These are phyloP conservation scores for Hyperopisus bebe DNA, from an alignment of 2,113 vertebrate genomes.

Conservation along the genomic window DNA sequence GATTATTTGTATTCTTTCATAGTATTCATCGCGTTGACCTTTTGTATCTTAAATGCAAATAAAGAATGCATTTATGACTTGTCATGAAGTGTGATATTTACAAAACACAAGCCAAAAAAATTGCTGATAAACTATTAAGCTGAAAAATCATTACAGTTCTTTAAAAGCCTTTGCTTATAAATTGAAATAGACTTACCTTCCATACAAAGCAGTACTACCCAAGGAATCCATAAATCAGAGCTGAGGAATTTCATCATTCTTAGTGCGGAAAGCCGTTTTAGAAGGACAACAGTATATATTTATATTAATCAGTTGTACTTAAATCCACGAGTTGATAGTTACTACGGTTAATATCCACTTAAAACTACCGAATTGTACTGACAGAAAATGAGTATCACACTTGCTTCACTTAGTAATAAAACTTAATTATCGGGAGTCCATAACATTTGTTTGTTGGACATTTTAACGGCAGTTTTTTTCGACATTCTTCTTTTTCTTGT, in stretches of 20 bases:
- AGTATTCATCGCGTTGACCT: neutral
- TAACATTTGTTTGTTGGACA: constrained; percentile 9
- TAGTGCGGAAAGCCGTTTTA: constrained; percentile 25
- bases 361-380: neutral
- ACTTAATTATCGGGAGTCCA: constrained; percentile 21
- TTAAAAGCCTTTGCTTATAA: neutral
- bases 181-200: constrained; percentile 52
- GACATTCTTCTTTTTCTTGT: constrained; percentile 16
- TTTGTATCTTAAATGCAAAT: neutral
- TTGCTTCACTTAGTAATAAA: constrained; percentile 15
- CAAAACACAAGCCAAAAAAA: neutral
- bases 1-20: neutral
- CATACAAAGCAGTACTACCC: constrained; percentile 60
- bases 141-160: neutral
- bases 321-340: constrained; percentile 18
- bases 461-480: constrained; percentile 26
- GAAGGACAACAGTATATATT: constrained; percentile 29
- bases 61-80: neutral
- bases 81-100: neutral
- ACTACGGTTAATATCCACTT: neutral
- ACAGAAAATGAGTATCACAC: neutral
- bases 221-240: constrained; percentile 70
- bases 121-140: neutral
- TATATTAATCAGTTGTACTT: constrained; percentile 10
- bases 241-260: constrained; percentile 66